Conservation (phyloP, 2,888 invertebrate genomes). For the Ferrisia virgata region DNA sequence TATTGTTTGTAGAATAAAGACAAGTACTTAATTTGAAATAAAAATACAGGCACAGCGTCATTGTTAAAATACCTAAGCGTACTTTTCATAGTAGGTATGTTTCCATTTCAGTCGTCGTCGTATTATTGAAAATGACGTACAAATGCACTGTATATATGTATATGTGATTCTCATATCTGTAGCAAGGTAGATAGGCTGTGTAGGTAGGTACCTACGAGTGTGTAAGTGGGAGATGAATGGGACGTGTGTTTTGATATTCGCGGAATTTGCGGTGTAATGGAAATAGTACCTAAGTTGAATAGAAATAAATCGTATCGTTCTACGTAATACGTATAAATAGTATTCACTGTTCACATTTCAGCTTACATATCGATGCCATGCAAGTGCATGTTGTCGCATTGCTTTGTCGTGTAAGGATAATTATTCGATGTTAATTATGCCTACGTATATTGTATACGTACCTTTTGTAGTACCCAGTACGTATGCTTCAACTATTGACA, state of each 20-base stretch:
- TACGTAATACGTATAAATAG: too few relatives aligned
- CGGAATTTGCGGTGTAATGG: neutral
- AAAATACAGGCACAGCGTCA: neutral
- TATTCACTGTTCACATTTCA: neutral
- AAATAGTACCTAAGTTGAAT: conserved; percentile 21
- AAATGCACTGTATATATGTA: too few relatives aligned
- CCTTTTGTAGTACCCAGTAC: too few relatives aligned
- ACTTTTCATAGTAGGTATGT: neutral
- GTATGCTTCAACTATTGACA: too few relatives aligned
- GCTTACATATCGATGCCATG: conserved; percentile 10
- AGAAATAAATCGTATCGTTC: conserved; percentile 12
- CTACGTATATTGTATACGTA: neutral
- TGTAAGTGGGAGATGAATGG: neutral
- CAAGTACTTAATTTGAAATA: too few relatives aligned
- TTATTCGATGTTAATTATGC: neutral
- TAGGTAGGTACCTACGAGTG: neutral
- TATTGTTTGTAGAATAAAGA: too few relatives aligned
- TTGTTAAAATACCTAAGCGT: neutral
- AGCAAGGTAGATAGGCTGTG: too few relatives aligned
- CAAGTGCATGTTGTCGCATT: neutral
- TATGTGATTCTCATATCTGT: neutral
- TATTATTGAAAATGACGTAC: conserved; percentile 4
- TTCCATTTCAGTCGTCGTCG: neutral
- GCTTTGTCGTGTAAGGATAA: neutral
- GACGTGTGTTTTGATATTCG: neutral